Base-by-base conservation (phyloP, 2,888 invertebrate species). In the Stenichneumon culpator region DNA sequence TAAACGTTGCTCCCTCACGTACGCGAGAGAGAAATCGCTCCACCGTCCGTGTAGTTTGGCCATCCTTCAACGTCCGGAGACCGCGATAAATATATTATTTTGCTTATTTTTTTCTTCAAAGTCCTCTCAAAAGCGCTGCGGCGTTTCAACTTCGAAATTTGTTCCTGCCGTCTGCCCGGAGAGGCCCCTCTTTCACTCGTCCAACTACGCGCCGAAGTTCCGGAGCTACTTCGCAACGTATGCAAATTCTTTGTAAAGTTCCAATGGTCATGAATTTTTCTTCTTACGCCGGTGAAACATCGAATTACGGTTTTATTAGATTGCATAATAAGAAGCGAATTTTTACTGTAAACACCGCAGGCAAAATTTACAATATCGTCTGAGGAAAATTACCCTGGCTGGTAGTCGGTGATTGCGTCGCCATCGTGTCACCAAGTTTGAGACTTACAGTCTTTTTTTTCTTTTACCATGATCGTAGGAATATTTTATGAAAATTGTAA, bases 1-100 rank as follows among this genome's bases (percentile, higher is more conserved):
- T 36, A 22, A 65, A 75, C 36, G 47, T 50, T 68, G 19, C 75
- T 63, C 28, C 22, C 72, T 72, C 67, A 77, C 77, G 67, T 65
- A 75, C 52, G 52, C 19, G 54, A 73, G 5, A 57, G 67, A 75
- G 36, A 50, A 50, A 75, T 75, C 28, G 75, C 50, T 19, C 19
- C 28, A 11, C 5, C 28, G 60, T 47, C 47, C 44, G 44, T 28
- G 47, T 22, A 47, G 28, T 25, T 25, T 32, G 2, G 63, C 63
- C 60, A 9, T 47, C 60, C n/a, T 16, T 73, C 73, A 60, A 25
- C 22, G 36, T 36, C 54, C 54, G 70, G 22, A 36, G 54, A 28
- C 47, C 28, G 47, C 7, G 52, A 54, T 39, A 47, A 47, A 16
- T 47, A 47, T 16, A 47, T 47, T 52, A 19, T 19, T 52, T 14